Evolutionary conservation across 2,888 invertebrate genomes (phyloP), one percentile per base, ranked within the genome.

Genomic region (Odontocolon sp.): DNA sequence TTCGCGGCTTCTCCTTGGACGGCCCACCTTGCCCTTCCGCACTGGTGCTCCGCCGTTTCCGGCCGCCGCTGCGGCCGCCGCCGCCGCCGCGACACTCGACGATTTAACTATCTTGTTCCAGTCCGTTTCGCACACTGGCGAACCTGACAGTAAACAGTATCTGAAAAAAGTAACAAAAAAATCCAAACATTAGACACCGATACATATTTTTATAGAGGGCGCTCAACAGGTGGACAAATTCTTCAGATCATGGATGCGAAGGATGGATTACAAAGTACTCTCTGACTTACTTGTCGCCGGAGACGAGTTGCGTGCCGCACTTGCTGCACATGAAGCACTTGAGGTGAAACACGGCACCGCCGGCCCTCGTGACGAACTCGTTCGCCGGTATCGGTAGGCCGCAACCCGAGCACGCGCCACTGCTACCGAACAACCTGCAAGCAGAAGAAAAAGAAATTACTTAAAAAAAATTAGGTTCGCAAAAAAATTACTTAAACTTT

Each of bases 291-390:
- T 96, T 94, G 94, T 98, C 98, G 87, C 98, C 98, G 87, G 96
- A 95, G 91, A 95, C 94, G 87, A 98, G 95, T 91, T 95, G 96
- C 87, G 95, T 94, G 87, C 96, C 95, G 91, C 98, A 98, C 91
- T 97, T 97, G 92, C 96, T 96, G 93, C 98, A 98, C 85, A 95
- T 94, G 93, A 98, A 98, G 92, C 98, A 98, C 92, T 97, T 97
- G 92, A 97, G 94, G 93, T 98, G 98, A 94, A 97, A 98, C 87
- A 97, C 96, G 85, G 92, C 92, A 83, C 93, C 92, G 83, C 94
- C 95, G 86, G 95, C 95, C 91, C 96, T 93, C 96, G 97, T 97
- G 88, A 98, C 97, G 91, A 97, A 94, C 92, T 98, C 98, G 92
- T 94, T 96, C 87, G 98, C 96, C 67, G 98, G 97, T 91, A 98